These are phyloP conservation scores for Pomatostomus ruficeps DNA, from an alignment of 2,113 vertebrate genomes.

Conservation along the genomic window DNA sequence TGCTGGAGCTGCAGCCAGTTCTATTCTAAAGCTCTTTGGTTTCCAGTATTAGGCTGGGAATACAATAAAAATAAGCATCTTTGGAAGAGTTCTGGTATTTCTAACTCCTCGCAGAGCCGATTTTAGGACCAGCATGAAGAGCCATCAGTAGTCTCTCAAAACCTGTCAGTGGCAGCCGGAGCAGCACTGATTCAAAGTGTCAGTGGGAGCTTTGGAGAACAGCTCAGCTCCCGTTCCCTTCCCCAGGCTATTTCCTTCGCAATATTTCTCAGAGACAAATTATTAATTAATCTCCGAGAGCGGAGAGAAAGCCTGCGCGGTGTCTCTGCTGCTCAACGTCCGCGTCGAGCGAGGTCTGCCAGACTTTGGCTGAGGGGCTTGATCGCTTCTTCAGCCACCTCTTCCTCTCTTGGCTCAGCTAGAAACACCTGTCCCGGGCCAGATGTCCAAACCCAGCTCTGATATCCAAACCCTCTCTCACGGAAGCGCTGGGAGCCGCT, in stretches of 20 bases:
- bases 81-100: slow-evolving; percentile 18
- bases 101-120: neutral
- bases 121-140: neutral
- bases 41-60: slow-evolving; percentile 41
- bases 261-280: neutral
- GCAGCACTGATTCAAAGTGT: neutral
- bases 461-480: neutral
- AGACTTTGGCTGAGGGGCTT: neutral
- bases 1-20: slow-evolving; percentile 23
- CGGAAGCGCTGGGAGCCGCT: neutral
- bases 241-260: neutral
- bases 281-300: neutral
- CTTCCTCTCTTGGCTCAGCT: neutral
- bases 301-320: neutral
- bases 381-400: neutral
- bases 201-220: slow-evolving; percentile 2
- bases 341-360: fast-evolving
- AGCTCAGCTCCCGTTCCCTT: neutral
- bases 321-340: neutral
- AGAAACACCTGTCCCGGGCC: neutral
- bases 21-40: slow-evolving; percentile 31
- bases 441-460: neutral
- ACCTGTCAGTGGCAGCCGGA: neutral
- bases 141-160: neutral
- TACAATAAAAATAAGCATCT: slow-evolving; percentile 38